Conservation (phyloP, 2,888 invertebrate species). For the Acanthosepion pharaonis region DNA sequence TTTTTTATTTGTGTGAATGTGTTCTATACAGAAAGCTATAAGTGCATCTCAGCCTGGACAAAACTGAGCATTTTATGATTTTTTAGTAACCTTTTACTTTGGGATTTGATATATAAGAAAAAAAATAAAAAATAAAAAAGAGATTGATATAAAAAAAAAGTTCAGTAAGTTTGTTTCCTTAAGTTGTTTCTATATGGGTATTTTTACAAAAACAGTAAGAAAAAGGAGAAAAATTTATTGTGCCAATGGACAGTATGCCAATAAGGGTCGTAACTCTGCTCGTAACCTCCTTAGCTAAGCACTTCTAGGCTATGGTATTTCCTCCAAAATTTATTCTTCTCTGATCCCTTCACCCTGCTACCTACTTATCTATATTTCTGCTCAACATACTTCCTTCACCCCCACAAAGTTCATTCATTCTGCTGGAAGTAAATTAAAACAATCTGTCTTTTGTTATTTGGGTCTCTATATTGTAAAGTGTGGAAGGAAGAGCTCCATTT, state of each 20-base stretch:
- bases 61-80: no score
- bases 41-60: no score
- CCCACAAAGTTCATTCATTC: neutral
- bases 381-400: neutral
- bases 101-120: no score
- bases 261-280: neutral
- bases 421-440: neutral
- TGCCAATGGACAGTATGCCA: neutral
- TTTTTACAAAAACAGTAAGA: neutral
- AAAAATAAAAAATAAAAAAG: no score
- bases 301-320: neutral
- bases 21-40: no score
- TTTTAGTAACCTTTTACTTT: no score
- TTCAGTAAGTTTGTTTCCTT: no score
- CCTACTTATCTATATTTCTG: neutral
- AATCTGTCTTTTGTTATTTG: slow-evolving; percentile 10
- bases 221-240: neutral
- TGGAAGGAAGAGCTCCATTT: neutral
- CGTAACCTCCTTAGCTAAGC: no score
- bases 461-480: neutral
- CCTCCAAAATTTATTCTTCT: neutral
- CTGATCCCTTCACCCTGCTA: neutral
- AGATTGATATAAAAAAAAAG: no score
- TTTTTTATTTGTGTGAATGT: no score
- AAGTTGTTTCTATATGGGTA: no score